These are phyloP conservation scores for Melipona quadrifasciata DNA, from an alignment of 1,140 invertebrate genomes.

Conservation along the genomic window DNA sequence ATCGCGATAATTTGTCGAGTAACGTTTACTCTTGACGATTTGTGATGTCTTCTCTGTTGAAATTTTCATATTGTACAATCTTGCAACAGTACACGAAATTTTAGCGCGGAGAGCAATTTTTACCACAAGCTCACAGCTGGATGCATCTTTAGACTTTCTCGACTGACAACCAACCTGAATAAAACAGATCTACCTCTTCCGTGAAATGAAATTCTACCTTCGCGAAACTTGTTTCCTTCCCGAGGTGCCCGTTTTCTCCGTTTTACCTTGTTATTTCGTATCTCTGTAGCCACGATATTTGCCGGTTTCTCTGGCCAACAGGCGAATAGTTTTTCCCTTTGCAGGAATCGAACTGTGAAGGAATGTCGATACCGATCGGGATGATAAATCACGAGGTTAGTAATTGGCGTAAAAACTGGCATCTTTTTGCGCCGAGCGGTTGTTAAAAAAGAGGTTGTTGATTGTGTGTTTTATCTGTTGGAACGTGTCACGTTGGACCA, in stretches of 20 bases:
- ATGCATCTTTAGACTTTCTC: too few species aligned
- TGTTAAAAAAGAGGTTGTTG: neutral
- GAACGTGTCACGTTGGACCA: neutral
- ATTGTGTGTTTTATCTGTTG: neutral
- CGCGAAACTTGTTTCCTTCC: neutral
- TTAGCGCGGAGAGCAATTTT: neutral
- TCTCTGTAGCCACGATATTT: neutral
- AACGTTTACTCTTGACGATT: neutral
- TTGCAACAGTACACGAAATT: neutral
- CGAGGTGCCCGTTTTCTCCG: conserved; percentile 10
- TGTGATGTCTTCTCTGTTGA: neutral
- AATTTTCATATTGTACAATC: neutral
- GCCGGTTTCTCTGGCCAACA: neutral
- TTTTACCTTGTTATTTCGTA: conserved; percentile 33
- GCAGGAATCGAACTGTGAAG: too few species aligned
- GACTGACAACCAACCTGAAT: neutral
- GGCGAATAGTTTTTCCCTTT: neutral
- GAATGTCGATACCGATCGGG: neutral
- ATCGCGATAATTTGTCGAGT: neutral
- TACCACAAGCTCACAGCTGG: too few species aligned
- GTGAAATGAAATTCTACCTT: conserved; percentile 27
- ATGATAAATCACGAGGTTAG: conserved; percentile 6
- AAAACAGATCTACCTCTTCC: neutral
- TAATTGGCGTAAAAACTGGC: neutral
- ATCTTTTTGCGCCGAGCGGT: neutral